Base-by-base conservation (phyloP, 2,888 invertebrate genomes). In the Clepsis dumicolana region DNA sequence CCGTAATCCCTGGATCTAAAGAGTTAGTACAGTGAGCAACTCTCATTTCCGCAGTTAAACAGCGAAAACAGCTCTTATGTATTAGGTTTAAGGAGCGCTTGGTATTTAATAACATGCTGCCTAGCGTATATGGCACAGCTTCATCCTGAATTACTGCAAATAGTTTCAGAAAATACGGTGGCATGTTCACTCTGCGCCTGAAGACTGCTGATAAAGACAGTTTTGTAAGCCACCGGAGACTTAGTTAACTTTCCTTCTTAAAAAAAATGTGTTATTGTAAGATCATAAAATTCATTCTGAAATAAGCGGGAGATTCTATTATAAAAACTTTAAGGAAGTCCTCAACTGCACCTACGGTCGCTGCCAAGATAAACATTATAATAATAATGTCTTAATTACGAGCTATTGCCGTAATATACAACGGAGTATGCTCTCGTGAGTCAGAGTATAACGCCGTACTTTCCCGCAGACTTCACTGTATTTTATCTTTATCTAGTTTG, bases 401-500 rank as follows among this genome's bases (percentile, higher is more conserved):
- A 56, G 27, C 48, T n/a, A 21, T n/a, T 29, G 24, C 12, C 7
- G 4, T 27, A 50, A 44, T 62, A 56, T 62, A 67, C 48, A 24
- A 38, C 62, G 14, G 41, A 52, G 52, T 32, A 52, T 29, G 27
- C 57, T 50, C 75, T 73, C 80, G 75, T 83, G 83, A 84, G 75
- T 85, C 85, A 84, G 75, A 71, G 71, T 71, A 71, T 60, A 74
- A 65, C 38, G 71, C 54, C 48, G 71, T 73, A 70, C 66, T 65
- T 73, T 71, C 68, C 64, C 73, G 70, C 83, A 86, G 85, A 83
- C 84, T 80, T 77, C 75, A 80, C 85, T 81, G 85, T 85, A 85
- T 83, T 85, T 84, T 85, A 85, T 83, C 80, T 81, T 73, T 80
- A 84, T 84, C 81, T 83, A 84, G 85, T 86, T 85, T 78, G 79